These are phyloP conservation scores for Plebejus melissa DNA, from an alignment of 2,888 invertebrate species.

Conservation along the genomic window DNA sequence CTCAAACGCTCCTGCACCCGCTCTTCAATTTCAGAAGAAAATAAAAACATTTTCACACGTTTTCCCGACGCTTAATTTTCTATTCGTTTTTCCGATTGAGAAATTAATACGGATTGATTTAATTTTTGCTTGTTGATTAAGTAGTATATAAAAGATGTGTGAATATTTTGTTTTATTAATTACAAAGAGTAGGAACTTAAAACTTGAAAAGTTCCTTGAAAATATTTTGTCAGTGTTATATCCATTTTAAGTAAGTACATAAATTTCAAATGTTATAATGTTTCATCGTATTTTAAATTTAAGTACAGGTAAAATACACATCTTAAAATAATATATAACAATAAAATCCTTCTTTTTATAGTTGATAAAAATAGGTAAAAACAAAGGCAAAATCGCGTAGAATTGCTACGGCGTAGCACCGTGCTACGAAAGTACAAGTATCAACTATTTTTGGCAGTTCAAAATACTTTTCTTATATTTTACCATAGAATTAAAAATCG, in stretches of 20 bases:
- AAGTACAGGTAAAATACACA: too few relatives aligned
- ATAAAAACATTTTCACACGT: constrained; percentile 15
- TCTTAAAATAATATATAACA: not conserved
- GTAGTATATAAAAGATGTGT: not conserved
- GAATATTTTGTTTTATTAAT: too few relatives aligned
- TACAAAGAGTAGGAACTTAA: too few relatives aligned
- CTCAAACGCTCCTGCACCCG: not conserved
- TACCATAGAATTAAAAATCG: not conserved
- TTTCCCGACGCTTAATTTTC: not conserved
- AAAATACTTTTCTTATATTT: not conserved
- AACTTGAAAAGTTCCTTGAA: too few relatives aligned
- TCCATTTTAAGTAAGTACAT: too few relatives aligned
- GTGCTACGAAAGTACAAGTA: not conserved
- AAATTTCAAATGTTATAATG: too few relatives aligned
- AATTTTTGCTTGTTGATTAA: not conserved
- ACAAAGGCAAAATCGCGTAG: not conserved
- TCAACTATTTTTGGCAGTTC: not conserved
- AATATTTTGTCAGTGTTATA: too few relatives aligned
- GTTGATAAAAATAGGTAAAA: not conserved
- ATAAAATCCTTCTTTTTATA: not conserved
- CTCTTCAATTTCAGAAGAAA: constrained; percentile 1
- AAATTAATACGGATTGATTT: not conserved
- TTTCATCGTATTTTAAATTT: too few relatives aligned
- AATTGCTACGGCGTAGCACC: not conserved
- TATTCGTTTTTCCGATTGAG: constrained; percentile 10